Percentiles rank a stretch among this genome's conserved stretches.
Conservation (phyloP, 2,113 vertebrate genomes). For the Oreotragus oreotragus region DNA sequence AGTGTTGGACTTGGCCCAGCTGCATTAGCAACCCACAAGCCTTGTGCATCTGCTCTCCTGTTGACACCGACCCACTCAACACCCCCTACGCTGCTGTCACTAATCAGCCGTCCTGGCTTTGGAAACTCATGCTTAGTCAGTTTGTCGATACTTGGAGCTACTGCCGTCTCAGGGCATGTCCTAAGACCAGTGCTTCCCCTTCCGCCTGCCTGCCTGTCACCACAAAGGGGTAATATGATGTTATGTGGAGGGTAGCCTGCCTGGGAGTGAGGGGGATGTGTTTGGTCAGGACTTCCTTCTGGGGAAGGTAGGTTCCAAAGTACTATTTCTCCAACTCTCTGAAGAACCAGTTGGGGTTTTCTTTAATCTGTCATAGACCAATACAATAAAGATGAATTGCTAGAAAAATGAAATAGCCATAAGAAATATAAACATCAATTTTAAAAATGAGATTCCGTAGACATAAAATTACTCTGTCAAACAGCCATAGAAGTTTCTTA, state of each 20-base stretch:
- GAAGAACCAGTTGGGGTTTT: neutral
- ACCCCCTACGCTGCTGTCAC: neutral
- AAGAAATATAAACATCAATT: neutral
- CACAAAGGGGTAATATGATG: neutral
- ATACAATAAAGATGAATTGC: neutral
- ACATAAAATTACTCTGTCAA: neutral
- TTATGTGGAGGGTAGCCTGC: neutral
- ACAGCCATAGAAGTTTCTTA: neutral
- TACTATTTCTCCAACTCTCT: neutral
- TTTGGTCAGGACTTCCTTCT: neutral
- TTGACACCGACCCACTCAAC: neutral
- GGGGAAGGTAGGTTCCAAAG: neutral
- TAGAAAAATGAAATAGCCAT: neutral
- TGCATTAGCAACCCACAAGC: neutral
- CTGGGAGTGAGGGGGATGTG: neutral
- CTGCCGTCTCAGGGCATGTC: neutral
- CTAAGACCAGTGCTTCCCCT: neutral
- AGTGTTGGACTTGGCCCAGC: neutral
- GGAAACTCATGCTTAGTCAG: neutral
- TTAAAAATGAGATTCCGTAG: neutral
- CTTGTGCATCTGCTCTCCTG: neutral
- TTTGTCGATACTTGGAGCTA: constrained; percentile 12
- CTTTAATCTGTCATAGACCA: neutral
- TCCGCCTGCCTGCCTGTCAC: neutral
- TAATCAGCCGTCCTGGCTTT: neutral